Evolutionary conservation across 1,140 invertebrate species (phyloP).

Genomic region (Lithobius niger): DNA sequence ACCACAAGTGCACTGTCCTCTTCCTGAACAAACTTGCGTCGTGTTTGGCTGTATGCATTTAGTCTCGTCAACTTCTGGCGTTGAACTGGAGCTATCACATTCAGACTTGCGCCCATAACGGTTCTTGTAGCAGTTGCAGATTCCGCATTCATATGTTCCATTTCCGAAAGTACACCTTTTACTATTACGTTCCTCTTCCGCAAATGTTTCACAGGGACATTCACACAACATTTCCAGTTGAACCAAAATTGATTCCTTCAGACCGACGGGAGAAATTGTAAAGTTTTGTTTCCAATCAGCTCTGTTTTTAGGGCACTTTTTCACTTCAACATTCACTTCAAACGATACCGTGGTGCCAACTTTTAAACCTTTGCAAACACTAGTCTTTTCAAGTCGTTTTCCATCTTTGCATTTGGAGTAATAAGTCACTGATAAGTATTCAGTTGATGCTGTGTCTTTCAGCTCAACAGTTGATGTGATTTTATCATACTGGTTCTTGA

Average conservation of each 20-base stretch:
- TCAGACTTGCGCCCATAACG: constrained; percentile 32
- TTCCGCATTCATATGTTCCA: constrained; percentile 33
- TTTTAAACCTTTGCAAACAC: background rate
- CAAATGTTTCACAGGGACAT: constrained; percentile 62
- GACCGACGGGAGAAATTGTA: constrained; percentile 80
- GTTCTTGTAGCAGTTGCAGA: constrained; percentile 30
- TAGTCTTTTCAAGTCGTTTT: background rate
- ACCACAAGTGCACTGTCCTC: too few species aligned
- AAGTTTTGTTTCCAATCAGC: constrained; percentile 66
- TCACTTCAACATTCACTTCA: constrained; percentile 24
- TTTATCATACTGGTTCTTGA: constrained; percentile 37
- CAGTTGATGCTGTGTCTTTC: background rate
- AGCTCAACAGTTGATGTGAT: constrained; percentile 12
- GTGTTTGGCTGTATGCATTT: too few species aligned
- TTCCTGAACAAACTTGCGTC: too few species aligned
- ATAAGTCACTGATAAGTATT: background rate
- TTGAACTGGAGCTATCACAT: too few species aligned
- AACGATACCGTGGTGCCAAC: background rate
- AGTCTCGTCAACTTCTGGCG: too few species aligned
- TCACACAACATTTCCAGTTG: constrained; percentile 79
- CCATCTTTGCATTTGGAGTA: background rate
- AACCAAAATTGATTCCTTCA: constrained; percentile 70
- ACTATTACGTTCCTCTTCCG: constrained; percentile 14
- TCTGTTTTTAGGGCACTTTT: constrained; percentile 52
- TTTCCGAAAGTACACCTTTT: constrained; percentile 17